Percentiles rank a stretch among this genome's conserved stretches.
Evolutionary conservation across 2,113 vertebrate genomes (phyloP).

Genomic region (Mobula hypostoma): DNA sequence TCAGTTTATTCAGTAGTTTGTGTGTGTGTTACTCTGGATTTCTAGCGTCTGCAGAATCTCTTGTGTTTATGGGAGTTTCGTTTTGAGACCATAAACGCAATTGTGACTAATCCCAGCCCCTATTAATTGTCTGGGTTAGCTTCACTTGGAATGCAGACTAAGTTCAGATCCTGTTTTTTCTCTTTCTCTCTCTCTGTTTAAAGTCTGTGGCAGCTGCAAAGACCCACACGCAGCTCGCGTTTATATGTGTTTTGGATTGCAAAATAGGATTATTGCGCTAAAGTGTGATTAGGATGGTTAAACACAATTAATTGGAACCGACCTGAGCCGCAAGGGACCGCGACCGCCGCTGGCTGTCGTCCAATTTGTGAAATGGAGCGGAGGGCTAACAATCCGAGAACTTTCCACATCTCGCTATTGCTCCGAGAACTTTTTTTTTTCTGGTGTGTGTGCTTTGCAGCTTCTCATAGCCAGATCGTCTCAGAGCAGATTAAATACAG

Average conservation of each 20-base stretch:
- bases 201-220: slow-evolving; percentile 85
- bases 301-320: slow-evolving; percentile 97
- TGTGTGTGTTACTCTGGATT: too few relatives aligned
- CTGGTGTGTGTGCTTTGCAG: slow-evolving; percentile 55
- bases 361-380: slow-evolving; percentile 83
- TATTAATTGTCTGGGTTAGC: slow-evolving; percentile 73
- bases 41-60: too few relatives aligned
- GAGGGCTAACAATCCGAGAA: slow-evolving; percentile 74
- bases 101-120: slow-evolving; percentile 71
- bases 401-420: slow-evolving; percentile 67
- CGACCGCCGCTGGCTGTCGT: slow-evolving; percentile 71
- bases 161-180: slow-evolving; percentile 59
- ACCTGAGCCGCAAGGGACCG: slow-evolving; percentile 74
- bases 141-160: slow-evolving; percentile 92
- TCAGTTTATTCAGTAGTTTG: too few relatives aligned
- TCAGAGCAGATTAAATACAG: slow-evolving; percentile 99
- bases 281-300: slow-evolving; percentile 99
- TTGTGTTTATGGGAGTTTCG: slow-evolving; percentile 72
- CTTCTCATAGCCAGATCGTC: slow-evolving; percentile 98
- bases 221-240: slow-evolving; percentile 69
- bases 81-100: slow-evolving; percentile 82
- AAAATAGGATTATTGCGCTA: slow-evolving; percentile 99
- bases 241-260: slow-evolving; percentile 71
- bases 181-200: slow-evolving; percentile 52
- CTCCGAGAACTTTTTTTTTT: slow-evolving; percentile 49